Conservation (phyloP, 2,113 vertebrate genomes). For the Paradisaea rubra region DNA sequence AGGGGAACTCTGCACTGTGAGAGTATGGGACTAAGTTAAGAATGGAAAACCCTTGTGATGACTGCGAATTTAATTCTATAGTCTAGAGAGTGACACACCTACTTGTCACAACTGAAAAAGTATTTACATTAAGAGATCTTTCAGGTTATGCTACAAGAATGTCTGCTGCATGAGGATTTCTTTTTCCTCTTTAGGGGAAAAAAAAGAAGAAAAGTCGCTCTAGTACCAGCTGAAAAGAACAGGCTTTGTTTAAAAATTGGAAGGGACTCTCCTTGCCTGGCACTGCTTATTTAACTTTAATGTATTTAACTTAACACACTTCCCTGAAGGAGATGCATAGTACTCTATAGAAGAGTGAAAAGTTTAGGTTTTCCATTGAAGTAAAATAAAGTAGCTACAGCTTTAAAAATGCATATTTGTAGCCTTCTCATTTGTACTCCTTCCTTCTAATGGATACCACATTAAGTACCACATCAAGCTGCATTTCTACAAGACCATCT, state of each 20-base stretch:
- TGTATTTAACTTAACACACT: neutral
- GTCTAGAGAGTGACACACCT: neutral
- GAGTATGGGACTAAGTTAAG: neutral
- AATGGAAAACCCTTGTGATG: neutral
- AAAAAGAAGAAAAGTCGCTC: neutral
- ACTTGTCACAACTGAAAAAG: neutral
- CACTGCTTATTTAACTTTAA: neutral
- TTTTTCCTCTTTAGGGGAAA: neutral
- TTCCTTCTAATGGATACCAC: neutral
- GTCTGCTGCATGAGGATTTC: neutral
- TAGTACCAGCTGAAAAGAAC: neutral
- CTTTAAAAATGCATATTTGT: neutral
- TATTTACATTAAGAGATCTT: neutral
- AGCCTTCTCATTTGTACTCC: neutral
- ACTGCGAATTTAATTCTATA: neutral
- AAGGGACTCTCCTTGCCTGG: neutral
- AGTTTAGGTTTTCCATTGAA: neutral
- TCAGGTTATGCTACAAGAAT: neutral
- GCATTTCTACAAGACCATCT: neutral
- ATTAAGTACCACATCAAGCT: neutral
- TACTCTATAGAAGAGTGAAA: neutral
- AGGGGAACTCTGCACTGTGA: neutral
- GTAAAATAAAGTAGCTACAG: neutral
- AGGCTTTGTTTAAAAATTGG: neutral
- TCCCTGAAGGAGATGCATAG: neutral